These are phyloP conservation scores for Coreius guichenoti DNA, from an alignment of 2,797 vertebrate species.

Conservation along the genomic window DNA sequence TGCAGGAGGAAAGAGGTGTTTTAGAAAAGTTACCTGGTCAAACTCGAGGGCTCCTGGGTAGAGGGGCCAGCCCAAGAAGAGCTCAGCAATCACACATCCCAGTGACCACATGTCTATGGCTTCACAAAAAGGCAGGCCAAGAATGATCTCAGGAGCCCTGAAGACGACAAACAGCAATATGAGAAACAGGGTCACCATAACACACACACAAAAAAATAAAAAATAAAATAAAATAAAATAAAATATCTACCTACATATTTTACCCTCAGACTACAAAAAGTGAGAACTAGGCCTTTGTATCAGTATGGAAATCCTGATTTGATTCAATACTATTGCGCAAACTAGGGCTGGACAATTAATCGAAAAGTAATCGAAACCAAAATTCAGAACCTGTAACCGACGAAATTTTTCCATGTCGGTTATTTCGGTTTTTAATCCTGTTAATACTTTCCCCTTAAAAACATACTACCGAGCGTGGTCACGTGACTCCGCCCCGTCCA, in stretches of 20 bases:
- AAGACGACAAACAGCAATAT: constrained; percentile 60
- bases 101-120: constrained; percentile 99
- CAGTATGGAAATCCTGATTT: neutral
- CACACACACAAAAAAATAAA: neutral
- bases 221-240: too few relatives aligned
- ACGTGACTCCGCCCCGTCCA: too few relatives aligned
- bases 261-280: neutral
- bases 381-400: too few relatives aligned
- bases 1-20: neutral
- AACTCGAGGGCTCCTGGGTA: constrained; percentile 99
- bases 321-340: neutral
- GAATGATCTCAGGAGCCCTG: constrained; percentile 99
- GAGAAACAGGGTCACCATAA: constrained; percentile 23
- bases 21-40: constrained; percentile 88
- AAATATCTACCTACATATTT: neutral
- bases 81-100: constrained; percentile 98
- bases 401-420: too few relatives aligned
- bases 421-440: too few relatives aligned
- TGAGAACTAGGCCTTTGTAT: neutral
- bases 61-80: constrained; percentile 98
- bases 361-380: too few relatives aligned
- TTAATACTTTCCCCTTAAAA: too few relatives aligned
- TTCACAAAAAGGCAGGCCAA: constrained; percentile 99
- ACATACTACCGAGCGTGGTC: too few relatives aligned
- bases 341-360: too few relatives aligned